Conservation (phyloP, 37 sponge, comb jelly and placozoan species). For the Aplysina aerophoba region DNA sequence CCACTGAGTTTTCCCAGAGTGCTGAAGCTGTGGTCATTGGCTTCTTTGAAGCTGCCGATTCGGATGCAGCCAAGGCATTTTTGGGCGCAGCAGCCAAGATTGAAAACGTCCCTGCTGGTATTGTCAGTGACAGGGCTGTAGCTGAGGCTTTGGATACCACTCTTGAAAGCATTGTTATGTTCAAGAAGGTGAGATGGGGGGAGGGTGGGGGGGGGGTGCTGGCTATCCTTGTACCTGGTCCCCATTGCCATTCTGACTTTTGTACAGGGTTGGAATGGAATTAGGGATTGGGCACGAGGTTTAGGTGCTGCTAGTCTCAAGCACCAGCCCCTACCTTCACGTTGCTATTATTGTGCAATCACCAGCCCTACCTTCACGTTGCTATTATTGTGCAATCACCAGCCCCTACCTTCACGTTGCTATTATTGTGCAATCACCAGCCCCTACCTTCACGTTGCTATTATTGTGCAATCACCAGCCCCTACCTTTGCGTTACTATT, state of each 20-base stretch:
- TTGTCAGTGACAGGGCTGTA: conserved; percentile 54
- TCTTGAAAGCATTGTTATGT: conserved; percentile 59
- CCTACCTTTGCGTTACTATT: too few relatives aligned
- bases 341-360: too few relatives aligned
- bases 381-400: too few relatives aligned
- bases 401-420: too few relatives aligned
- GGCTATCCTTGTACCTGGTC: not conserved
- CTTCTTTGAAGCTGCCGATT: conserved; percentile 63
- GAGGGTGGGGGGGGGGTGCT: not conserved
- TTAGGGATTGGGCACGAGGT: too few relatives aligned
- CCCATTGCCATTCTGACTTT: too few relatives aligned
- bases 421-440: too few relatives aligned
- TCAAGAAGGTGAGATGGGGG: conserved; percentile 50
- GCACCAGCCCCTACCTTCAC: too few relatives aligned
- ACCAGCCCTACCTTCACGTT: too few relatives aligned
- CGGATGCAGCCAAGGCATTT: conserved; percentile 66
- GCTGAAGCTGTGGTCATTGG: conserved; percentile 85
- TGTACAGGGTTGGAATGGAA: conserved; percentile 10
- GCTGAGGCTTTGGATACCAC: conserved; percentile 61
- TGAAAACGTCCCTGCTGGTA: conserved; percentile 69
- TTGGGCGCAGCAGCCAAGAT: conserved; percentile 61
- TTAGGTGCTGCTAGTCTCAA: too few relatives aligned
- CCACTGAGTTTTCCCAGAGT: conserved; percentile 58
- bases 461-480: too few relatives aligned
- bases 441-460: too few relatives aligned